Conservation (phyloP, 2,797 vertebrate genomes). For the Glossophaga mutica region DNA sequence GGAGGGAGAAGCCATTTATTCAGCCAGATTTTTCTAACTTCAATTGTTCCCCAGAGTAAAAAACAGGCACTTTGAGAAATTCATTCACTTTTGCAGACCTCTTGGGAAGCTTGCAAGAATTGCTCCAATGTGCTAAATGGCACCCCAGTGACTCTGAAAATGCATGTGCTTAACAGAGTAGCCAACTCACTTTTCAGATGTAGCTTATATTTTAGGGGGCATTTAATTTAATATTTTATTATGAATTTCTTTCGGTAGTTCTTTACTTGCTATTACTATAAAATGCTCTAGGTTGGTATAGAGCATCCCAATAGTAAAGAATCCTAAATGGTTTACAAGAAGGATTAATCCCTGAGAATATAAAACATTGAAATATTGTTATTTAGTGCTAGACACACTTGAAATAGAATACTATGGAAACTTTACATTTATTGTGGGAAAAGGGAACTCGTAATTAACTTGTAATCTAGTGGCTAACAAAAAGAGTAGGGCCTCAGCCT, state of each 20-base stretch:
- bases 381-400: background rate
- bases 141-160: conserved; percentile 45
- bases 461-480: background rate
- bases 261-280: conserved; percentile 28
- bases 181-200: conserved; percentile 7
- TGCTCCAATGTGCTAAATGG: conserved; percentile 38
- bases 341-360: background rate
- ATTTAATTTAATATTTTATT: conserved; percentile 60
- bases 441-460: conserved; percentile 8
- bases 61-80: conserved; percentile 56
- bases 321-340: conserved; percentile 7
- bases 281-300: conserved; percentile 45
- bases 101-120: conserved; percentile 47
- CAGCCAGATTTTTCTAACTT: conserved; percentile 45
- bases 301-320: conserved; percentile 32
- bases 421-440: background rate
- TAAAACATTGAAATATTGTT: background rate
- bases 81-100: conserved; percentile 51
- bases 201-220: background rate
- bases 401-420: background rate
- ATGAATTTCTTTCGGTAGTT: conserved; percentile 28
- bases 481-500: background rate
- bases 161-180: conserved; percentile 25
- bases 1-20: conserved; percentile 51
- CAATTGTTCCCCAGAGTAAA: conserved; percentile 49